Evolutionary conservation across 2,113 vertebrate genomes (phyloP).

Genomic region (Saiga tatarica): DNA sequence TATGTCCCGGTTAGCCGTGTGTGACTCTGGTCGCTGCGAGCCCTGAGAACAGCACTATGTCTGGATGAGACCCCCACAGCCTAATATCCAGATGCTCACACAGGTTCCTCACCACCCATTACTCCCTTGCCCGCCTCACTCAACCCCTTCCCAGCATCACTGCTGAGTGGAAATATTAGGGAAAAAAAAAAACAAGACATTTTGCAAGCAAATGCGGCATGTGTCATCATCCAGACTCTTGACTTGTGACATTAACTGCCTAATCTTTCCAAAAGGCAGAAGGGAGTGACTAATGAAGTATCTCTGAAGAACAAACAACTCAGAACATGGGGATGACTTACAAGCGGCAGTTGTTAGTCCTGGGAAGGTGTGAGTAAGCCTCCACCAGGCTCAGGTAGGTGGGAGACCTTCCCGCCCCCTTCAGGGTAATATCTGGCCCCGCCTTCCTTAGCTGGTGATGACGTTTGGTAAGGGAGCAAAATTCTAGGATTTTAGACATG

Average conservation of each 20-base stretch:
- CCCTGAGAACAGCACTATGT: not conserved
- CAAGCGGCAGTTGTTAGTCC: too few species aligned
- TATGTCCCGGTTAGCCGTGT: fast-evolving
- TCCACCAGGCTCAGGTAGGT: fast-evolving
- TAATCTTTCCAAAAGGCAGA: not conserved
- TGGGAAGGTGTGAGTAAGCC: not conserved
- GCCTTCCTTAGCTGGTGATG: not conserved
- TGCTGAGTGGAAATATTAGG: not conserved
- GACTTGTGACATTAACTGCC: constrained; percentile 29
- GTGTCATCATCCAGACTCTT: not conserved
- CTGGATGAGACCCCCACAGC: not conserved
- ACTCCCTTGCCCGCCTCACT: not conserved
- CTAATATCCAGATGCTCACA: too few species aligned
- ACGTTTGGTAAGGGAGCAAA: not conserved
- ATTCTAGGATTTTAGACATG: not conserved
- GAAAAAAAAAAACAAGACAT: not conserved
- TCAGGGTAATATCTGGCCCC: too few species aligned
- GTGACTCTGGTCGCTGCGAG: too few species aligned
- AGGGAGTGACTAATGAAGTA: constrained; percentile 2
- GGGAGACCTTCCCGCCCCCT: not conserved
- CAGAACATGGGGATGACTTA: not conserved
- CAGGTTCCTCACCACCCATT: fast-evolving
- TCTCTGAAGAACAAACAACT: not conserved
- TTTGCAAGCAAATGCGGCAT: not conserved
- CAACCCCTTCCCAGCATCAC: not conserved